Evolutionary conservation across 2,888 invertebrate genomes (phyloP), one percentile per base, ranked within the genome.

Genomic region (Apodemia mormo): DNA sequence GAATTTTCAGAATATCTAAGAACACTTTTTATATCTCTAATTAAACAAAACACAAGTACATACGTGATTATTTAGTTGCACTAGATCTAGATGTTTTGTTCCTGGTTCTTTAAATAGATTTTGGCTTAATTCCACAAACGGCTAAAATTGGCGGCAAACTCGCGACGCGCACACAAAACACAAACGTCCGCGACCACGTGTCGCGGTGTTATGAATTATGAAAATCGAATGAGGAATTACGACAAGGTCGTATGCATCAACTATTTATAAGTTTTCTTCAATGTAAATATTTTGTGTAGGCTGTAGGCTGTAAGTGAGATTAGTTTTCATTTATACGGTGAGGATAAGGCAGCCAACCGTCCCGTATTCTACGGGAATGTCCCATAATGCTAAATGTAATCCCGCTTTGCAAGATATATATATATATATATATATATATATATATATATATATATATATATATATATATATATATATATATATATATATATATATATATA

Each of bases 81-180:
- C 56, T 56, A 56, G 56, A 56, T 29, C 58, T 58, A 58, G 61
- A 61, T 61, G 61, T 61, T 61, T 61, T 49, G 49, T 49, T 61
- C 61, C 61, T 12, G 10, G 33, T 61, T 61, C 61, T 33, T 30
- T 33, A 61, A 61, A 61, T 61, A 61, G 61, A 7, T 33, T 33
- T 61, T 61, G 61, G 61, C 61, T 30, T 33, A 14, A 6, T 14
- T 61, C 33, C 61, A 33, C 61, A 61, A 14, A 33, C 61, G 61
- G 61, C 14, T 30, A 33, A 61, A 61, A 61, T 61, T 30, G 58
- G 58, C 30, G 58, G 14, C 58, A 61, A 61, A 61, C 30, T 12
- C 58, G 33, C 49, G 30, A 6, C 29, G 10, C 58, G 12, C 4
- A 29, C 56, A 61, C 58, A 6, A 61, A 10, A 1, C 14, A 30